Evolutionary conservation across 2,888 invertebrate species (phyloP).

Genomic region (Zaprionus obscuricornis): DNA sequence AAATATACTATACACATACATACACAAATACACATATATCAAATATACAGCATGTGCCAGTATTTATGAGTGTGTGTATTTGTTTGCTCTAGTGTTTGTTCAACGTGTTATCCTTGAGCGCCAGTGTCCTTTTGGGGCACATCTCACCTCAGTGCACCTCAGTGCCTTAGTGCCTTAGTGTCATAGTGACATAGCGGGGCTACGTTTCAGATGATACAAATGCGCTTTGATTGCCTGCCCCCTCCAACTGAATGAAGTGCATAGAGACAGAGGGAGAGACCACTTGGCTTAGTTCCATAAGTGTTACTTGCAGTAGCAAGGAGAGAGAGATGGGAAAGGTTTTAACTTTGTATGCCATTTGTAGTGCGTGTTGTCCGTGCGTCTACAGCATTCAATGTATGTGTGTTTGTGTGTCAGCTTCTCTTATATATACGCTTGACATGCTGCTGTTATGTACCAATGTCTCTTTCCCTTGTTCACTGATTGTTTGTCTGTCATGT

Average conservation of each 20-base stretch:
- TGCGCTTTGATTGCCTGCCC: conserved; percentile 48
- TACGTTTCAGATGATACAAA: conserved; percentile 22
- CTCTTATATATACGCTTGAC: conserved; percentile 39
- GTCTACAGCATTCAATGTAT: not conserved
- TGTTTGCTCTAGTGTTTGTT: no score
- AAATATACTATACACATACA: no score
- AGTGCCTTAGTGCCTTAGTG: no score
- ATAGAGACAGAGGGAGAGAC: conserved; percentile 2
- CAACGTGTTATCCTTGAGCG: conserved; percentile 21
- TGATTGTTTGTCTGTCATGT: no score
- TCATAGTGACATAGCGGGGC: not conserved
- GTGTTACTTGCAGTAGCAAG: conserved; percentile 20
- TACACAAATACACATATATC: no score
- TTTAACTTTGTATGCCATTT: conserved; percentile 29
- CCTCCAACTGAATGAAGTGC: conserved; percentile 11
- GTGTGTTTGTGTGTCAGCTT: conserved; percentile 1
- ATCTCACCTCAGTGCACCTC: no score
- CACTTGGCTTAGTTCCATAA: conserved; percentile 23
- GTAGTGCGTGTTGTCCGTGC: conserved; percentile 17
- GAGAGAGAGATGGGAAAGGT: not conserved
- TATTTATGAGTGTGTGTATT: no score
- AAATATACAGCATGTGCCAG: no score
- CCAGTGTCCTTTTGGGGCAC: conserved; percentile 24
- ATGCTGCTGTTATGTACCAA: conserved; percentile 22
- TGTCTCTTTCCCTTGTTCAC: conserved; percentile 1